These are phyloP conservation scores for Synanthedon tipuliformis DNA, from an alignment of 2,888 invertebrate species.

Conservation along the genomic window DNA sequence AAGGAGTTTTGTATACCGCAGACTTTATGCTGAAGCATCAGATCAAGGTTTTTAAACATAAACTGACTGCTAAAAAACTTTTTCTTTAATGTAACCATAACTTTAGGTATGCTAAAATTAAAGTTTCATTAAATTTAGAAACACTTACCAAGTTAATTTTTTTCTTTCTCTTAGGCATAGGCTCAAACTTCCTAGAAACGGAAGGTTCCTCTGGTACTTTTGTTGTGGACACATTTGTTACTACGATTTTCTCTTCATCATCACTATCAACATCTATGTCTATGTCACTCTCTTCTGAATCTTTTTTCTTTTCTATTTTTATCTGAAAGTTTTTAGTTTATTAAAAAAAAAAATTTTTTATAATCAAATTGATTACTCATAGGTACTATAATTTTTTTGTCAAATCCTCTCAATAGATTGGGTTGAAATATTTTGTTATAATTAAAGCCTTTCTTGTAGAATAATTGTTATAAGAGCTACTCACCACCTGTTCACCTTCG, in stretches of 20 bases:
- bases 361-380: no score
- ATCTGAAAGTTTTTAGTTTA: slow-evolving; percentile 29
- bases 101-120: background rate
- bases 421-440: background rate
- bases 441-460: background rate
- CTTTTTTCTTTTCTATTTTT: slow-evolving; percentile 61
- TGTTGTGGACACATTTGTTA: background rate
- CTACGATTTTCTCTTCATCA: slow-evolving; percentile 23
- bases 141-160: slow-evolving; percentile 63
- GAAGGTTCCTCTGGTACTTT: slow-evolving; percentile 34
- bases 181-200: slow-evolving; percentile 48
- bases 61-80: no score
- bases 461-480: slow-evolving; percentile 9
- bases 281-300: slow-evolving; percentile 66
- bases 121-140: background rate
- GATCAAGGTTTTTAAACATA: no score
- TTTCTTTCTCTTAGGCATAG: slow-evolving; percentile 58
- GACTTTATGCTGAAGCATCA: no score
- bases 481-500: slow-evolving; percentile 72
- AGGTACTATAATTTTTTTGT: no score
- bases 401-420: no score
- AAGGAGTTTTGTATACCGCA: no score
- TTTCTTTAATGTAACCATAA: background rate
- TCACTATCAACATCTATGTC: slow-evolving; percentile 73
- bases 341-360: no score